Percentiles rank a stretch among this genome's conserved stretches.
These are phyloP conservation scores for Nothobranchius kuhntae DNA, from an alignment of 2,113 vertebrate genomes.

Conservation along the genomic window DNA sequence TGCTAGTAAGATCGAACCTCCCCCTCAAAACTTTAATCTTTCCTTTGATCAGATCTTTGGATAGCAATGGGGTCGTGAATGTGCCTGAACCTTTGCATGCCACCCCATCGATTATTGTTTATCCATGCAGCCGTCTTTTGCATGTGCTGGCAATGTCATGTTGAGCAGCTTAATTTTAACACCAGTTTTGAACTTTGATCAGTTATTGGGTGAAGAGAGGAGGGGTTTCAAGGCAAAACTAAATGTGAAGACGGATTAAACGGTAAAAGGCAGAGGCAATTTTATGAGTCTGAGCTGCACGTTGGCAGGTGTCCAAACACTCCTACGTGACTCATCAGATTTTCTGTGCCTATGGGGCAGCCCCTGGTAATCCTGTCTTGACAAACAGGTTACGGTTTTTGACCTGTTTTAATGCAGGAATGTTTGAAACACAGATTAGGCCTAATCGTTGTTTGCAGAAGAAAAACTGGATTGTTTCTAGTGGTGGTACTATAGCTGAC, in stretches of 20 bases:
- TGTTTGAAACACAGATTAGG: conserved; percentile 24
- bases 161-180: not conserved
- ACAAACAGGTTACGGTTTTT: not conserved
- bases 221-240: too few relatives aligned
- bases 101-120: too few relatives aligned
- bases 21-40: too few relatives aligned
- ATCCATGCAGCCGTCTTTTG: too few relatives aligned
- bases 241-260: not conserved
- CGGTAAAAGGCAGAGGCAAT: not conserved
- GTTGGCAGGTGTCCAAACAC: not conserved
- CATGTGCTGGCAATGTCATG: too few relatives aligned
- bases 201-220: not conserved
- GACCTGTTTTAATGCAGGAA: not conserved
- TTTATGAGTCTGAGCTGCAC: not conserved
- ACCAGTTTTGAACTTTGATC: conserved; percentile 2
- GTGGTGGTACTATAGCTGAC: not conserved
- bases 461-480: conserved; percentile 19
- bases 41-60: too few relatives aligned
- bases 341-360: not conserved
- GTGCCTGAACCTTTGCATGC: too few relatives aligned
- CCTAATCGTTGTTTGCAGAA: conserved; percentile 22
- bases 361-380: not conserved
- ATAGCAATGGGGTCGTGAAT: too few relatives aligned
- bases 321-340: not conserved
- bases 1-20: too few relatives aligned